These are phyloP conservation scores for Kuschelorhynchus macadamiae DNA, from an alignment of 2,888 invertebrate species.

Conservation along the genomic window DNA sequence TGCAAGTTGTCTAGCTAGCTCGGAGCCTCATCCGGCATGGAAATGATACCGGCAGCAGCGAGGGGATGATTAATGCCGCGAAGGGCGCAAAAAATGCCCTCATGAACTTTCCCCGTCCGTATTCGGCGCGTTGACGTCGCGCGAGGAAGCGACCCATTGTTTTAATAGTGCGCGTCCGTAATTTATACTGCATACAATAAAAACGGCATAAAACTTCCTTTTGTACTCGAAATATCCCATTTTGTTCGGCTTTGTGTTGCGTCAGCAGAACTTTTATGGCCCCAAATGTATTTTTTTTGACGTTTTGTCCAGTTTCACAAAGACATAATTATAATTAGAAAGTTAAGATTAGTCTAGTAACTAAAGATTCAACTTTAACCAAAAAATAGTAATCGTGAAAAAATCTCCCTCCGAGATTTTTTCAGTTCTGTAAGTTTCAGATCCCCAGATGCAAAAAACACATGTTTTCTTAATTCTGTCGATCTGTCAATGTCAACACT, in stretches of 20 bases:
- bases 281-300: no score
- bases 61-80: constrained; percentile 54
- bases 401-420: no score
- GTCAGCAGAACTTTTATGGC: constrained; percentile 13
- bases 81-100: constrained; percentile 51
- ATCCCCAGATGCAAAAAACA: no score
- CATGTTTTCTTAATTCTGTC: no score
- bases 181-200: constrained; percentile 56
- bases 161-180: constrained; percentile 54
- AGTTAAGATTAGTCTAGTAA: no score
- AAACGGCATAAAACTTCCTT: constrained; percentile 51
- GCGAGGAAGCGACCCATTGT: constrained; percentile 54
- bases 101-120: constrained; percentile 48
- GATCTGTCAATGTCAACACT: no score
- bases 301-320: no score
- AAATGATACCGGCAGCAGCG: constrained; percentile 33
- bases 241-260: constrained; percentile 18
- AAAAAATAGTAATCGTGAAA: no score
- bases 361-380: no score
- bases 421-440: no score
- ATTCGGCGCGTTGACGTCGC: constrained; percentile 46
- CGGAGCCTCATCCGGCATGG: constrained; percentile 33
- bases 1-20: no score
- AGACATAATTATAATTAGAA: no score
- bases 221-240: constrained; percentile 42